Evolutionary conservation across 2,113 vertebrate species (phyloP).

Genomic region (Neotoma lepida): DNA sequence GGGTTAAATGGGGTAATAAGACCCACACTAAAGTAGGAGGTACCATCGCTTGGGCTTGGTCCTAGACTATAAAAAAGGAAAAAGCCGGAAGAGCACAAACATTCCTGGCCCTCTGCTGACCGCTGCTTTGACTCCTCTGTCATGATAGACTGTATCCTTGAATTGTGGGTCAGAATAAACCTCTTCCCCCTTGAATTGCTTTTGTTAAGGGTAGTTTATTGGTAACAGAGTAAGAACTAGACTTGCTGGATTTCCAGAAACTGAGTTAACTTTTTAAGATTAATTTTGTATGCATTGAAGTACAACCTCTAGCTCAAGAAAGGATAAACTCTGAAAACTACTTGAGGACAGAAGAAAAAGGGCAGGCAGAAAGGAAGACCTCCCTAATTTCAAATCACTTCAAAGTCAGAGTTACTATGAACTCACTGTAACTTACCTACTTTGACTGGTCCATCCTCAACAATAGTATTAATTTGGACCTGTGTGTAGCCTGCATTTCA

Average conservation of each 20-base stretch:
- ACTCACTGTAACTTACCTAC: conserved; percentile 2
- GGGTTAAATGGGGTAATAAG: neutral
- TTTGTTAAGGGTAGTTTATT: no score
- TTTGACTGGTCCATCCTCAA: neutral
- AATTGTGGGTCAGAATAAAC: no score
- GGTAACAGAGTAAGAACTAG: neutral
- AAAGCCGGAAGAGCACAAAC: neutral
- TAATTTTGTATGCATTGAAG: conserved; percentile 23
- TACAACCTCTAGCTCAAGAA: neutral
- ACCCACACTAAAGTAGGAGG: neutral
- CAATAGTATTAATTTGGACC: neutral
- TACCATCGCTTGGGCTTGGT: neutral
- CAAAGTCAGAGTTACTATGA: conserved; percentile 28
- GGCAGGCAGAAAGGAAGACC: neutral
- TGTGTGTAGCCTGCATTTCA: neutral
- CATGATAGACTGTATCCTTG: no score
- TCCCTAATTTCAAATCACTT: conserved; percentile 26
- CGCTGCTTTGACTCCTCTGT: no score
- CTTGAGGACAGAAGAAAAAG: neutral
- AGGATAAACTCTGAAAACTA: conserved; percentile 41
- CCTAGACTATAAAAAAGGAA: neutral
- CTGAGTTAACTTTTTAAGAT: conserved; percentile 46
- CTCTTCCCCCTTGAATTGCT: no score
- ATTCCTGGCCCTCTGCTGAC: neutral
- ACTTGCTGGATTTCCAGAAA: neutral